A percentile compares a stretch with the other conserved stretches of the same genome.
These are phyloP conservation scores for Eptesicus fuscus DNA, from an alignment of 2,113 vertebrate genomes.

Conservation along the genomic window DNA sequence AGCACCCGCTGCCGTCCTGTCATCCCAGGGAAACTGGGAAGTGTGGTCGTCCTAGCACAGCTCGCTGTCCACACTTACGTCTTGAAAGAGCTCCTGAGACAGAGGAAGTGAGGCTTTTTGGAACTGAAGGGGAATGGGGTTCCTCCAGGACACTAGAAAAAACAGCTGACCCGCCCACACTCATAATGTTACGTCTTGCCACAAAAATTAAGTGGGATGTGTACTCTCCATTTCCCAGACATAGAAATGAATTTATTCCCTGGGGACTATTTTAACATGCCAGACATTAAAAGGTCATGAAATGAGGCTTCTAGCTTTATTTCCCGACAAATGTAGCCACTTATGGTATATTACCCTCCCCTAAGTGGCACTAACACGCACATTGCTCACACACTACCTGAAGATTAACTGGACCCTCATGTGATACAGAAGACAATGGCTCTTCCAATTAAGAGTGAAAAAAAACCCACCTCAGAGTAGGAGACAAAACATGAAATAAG, in stretches of 20 bases:
- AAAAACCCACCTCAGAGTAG: background rate
- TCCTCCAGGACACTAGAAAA: background rate
- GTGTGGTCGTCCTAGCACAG: background rate
- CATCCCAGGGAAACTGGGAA: background rate
- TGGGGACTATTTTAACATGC: background rate
- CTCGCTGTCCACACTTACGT: background rate
- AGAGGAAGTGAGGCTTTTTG: background rate
- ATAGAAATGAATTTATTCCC: background rate
- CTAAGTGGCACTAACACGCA: background rate
- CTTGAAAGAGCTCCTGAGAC: background rate
- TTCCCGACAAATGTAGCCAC: background rate
- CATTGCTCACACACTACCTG: background rate
- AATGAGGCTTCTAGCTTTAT: background rate
- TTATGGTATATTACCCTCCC: background rate
- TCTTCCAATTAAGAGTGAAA: background rate
- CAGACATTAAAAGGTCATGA: background rate
- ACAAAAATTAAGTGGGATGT: background rate
- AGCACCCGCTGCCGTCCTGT: background rate
- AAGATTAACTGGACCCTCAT: background rate
- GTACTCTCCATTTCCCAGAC: background rate
- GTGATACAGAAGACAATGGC: background rate
- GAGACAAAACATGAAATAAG: background rate
- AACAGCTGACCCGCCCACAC: background rate
- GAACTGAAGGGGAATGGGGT: background rate
- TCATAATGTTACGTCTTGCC: background rate